Evolutionary conservation across 2,113 vertebrate genomes (phyloP), one percentile per base, ranked within the genome.

Genomic region (Passer montanus): DNA sequence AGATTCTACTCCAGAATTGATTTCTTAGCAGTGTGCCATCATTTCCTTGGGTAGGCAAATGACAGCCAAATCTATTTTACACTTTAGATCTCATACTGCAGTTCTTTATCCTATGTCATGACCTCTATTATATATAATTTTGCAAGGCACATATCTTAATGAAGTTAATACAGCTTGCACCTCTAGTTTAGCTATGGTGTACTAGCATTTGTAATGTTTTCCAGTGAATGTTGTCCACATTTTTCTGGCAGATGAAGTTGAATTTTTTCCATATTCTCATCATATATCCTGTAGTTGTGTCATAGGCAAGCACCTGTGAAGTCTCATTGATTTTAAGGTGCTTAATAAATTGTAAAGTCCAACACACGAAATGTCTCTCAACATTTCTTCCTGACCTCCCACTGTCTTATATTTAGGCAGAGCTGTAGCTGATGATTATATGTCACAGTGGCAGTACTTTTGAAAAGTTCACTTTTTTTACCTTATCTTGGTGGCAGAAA

Each of bases 321-420:
- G 24, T 75, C 20, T 80, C 19, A 46, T 27, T 76, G 79, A 86
- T 91, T 86, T 90, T 93, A 75, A 72, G 35, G 28, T 0, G 1
- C 73, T 64, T 82, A 79, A 70, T 87, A 90, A 91, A 84, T 87
- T 70, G 24, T 28, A 35, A 84, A 95, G 18, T 33, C 44, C n/a
- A 68, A 56, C n/a, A 79, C 17, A 17, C 37, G 15, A 87, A 75
- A 58, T 53, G 7, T 24, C 19, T 83, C 37, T 68, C 63, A 86
- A 37, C 28, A 27, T 92, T 92, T 87, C n/a, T 87, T 89, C 23
- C 46, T 91, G 55, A 92, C 78, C 63, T 94, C 91, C 55, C 13
- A 43, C 53, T 89, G 67, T 80, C 47, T 89, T 69, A 21, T 24
- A 55, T 67, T 73, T 76, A 83, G 43, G 30, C 50, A 90, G 70